Evolutionary conservation across 2,888 invertebrate genomes (phyloP), one percentile per base, ranked within the genome.

Genomic region (Acleris literana): DNA sequence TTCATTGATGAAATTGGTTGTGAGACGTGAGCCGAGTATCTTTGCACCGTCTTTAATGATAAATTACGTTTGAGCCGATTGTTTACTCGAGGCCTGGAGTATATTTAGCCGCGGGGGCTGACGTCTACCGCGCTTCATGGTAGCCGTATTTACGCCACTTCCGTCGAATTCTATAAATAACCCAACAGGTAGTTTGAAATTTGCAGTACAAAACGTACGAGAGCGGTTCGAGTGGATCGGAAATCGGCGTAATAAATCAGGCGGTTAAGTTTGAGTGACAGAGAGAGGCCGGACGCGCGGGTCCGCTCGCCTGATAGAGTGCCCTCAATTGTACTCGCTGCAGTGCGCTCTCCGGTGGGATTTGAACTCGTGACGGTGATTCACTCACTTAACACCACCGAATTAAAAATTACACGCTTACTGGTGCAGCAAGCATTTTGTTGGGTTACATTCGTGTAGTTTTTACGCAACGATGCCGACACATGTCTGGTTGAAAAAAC

Each of bases 241-340:
- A 39, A 39, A 39, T 39, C 39, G 11, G 39, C 39, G 39, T 39
- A 39, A 39, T 39, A 39, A 39, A 39, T 39, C 39, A 39, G 13
- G 39, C 39, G 13, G 39, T 39, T 39, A 39, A 39, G 39, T 39
- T 80, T 79, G 84, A 85, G 79, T 82, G 85, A 83, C 82, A 76
- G 78, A 76, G 76, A 78, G 78, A 70, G 74, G 74, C 79, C 79
- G 80, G 81, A 77, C 76, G 78, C 71, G 71, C 63, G 69, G 73
- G 67, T 72, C 68, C 71, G 69, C 71, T 68, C 70, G 72, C 73
- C 56, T 78, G 75, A 75, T 76, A 68, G 76, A 80, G 80, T 61
- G 66, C 62, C 66, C 66, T 66, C 66, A 66, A 66, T 66, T 61
- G 66, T 29, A 18, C 20, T 33, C 20, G 46, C 20, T 59, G 58